Base-by-base conservation (phyloP, 2,113 vertebrate genomes). In the Irena cyanogastra region DNA sequence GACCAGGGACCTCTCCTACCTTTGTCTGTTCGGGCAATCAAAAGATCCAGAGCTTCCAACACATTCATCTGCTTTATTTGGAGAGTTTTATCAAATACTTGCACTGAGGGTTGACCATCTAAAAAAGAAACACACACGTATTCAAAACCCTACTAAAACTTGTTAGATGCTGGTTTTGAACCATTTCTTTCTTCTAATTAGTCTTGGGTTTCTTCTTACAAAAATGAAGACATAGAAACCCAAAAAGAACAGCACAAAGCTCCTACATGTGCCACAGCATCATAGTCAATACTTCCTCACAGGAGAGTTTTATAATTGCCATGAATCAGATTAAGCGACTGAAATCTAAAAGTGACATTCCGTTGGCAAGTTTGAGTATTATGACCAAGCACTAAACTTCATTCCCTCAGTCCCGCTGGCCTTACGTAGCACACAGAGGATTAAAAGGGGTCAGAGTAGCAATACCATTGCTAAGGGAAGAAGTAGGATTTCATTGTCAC, bases 61-160 rank as follows among this genome's bases (percentile, higher is more conserved):
- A 99, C 98, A 33, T 99, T 98, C 98, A 99, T 98, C 98, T 99
- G 99, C 95, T 99, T 99, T 95, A 99, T 98, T 11, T 98, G 98
- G 94, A 99, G 97, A 54, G 98, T 99, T 97, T 98, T 99, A 97
- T 99, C 99, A 54, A 99, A 99, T 87, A 99, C 98, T 23, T 98
- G 99, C 91, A 99, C 98, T 1, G 98, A 97, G 0, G 98, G 91
- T 45, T 98, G 98, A 47, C 98, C 97, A 59, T 99, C 99, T 99
- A 90, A 76, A 97, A 96, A 91, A 77, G 57, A 97, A 45, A 69
- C n/a, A 79, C 3, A 42, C 10, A 60, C 18, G 35, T 89, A 80
- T 61, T 68, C 50, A 82, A 82, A 94, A 39, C 39, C 18, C 66
- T 59, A 14, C 21, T 42, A 71, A 45, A n/a, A 79, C 15, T 19